Evolutionary conservation across 1,140 invertebrate species (phyloP).

Genomic region (Drosophila asahinai): DNA sequence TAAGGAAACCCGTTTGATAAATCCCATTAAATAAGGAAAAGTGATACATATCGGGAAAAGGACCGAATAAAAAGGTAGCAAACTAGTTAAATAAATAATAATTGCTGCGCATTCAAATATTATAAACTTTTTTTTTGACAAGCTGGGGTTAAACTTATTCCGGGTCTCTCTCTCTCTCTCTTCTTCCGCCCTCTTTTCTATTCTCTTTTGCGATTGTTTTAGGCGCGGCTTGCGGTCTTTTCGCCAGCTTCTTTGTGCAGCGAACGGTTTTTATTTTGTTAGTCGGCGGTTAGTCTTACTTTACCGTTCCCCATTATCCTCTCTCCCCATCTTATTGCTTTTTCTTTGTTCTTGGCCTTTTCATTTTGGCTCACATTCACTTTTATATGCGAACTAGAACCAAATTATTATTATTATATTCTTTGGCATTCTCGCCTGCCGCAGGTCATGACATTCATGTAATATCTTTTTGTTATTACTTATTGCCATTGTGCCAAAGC

Average conservation of each 20-base stretch:
- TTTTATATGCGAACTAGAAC: conserved; percentile 34
- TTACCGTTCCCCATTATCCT: conserved; percentile 16
- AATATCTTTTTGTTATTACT: conserved; percentile 66
- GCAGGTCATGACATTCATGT: conserved; percentile 72
- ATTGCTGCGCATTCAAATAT: conserved; percentile 45
- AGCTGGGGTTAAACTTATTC: conserved; percentile 21
- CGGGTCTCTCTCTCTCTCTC: neutral
- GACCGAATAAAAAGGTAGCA: conserved; percentile 39
- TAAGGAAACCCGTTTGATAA: conserved; percentile 38
- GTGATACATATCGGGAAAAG: conserved; percentile 23
- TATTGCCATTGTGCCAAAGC: conserved; percentile 63
- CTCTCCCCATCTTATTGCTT: neutral
- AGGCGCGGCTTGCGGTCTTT: conserved; percentile 50
- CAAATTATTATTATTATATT: conserved; percentile 54
- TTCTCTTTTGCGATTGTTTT: conserved; percentile 37
- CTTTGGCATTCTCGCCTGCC: conserved; percentile 33
- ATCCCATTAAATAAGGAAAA: conserved; percentile 28
- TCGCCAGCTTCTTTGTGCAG: conserved; percentile 41
- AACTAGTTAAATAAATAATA: conserved; percentile 37
- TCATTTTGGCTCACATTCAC: conserved; percentile 54
- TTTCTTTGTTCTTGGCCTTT: conserved; percentile 43
- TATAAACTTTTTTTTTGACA: conserved; percentile 15
- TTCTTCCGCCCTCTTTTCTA: neutral
- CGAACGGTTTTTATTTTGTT: conserved; percentile 38
- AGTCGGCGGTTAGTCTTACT: conserved; percentile 16